Evolutionary conservation across 2,113 vertebrate species (phyloP).

Genomic region (Rattus norvegicus): DNA sequence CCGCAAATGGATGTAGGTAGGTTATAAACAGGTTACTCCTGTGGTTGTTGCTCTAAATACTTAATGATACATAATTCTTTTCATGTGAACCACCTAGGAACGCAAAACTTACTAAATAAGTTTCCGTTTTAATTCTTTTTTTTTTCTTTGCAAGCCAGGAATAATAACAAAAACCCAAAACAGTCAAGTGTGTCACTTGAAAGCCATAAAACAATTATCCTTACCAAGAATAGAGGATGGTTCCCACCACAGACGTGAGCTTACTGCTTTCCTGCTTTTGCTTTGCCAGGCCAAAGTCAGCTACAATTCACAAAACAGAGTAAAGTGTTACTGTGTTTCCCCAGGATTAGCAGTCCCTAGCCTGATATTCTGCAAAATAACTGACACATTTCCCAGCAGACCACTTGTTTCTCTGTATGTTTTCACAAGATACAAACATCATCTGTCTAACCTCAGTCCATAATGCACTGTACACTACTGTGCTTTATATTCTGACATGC

Average conservation of each 20-base stretch:
- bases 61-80: neutral
- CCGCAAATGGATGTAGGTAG: neutral
- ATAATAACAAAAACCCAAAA: neutral
- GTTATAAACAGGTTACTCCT: neutral
- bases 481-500: neutral
- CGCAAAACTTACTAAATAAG: neutral
- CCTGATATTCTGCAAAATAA: neutral
- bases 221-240: constrained; percentile 95
- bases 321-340: constrained; percentile 4
- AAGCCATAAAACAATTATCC: constrained; percentile 57
- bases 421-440: neutral
- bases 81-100: neutral
- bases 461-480: neutral
- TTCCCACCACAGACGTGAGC: constrained; percentile 92
- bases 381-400: neutral
- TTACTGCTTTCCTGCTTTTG: constrained; percentile 95
- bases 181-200: neutral
- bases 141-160: constrained; percentile 46
- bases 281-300: constrained; percentile 95
- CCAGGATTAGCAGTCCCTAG: neutral
- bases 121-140: neutral
- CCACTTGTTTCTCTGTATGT: neutral
- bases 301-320: constrained; percentile 83
- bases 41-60: neutral
- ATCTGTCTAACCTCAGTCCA: constrained; percentile 16